These are phyloP conservation scores for Lepidocyrtinus sp. DNA, from an alignment of 2,888 invertebrate genomes.

Conservation along the genomic window DNA sequence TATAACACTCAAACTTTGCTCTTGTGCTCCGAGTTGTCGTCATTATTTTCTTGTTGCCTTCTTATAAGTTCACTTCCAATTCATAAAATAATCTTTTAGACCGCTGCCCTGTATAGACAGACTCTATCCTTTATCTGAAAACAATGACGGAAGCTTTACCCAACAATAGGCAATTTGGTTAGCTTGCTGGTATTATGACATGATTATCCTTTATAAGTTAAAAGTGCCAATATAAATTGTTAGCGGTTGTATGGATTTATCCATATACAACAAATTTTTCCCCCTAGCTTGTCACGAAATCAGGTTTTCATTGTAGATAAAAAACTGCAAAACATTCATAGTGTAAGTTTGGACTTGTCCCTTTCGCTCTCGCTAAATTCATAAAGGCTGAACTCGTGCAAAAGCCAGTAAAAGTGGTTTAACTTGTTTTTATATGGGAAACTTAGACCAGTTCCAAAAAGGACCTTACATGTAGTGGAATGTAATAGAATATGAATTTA, in stretches of 20 bases:
- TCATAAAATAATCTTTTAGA: slow-evolving; percentile 6
- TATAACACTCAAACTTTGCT: slow-evolving; percentile 16
- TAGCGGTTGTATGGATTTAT: neutral
- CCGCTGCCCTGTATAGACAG: neutral
- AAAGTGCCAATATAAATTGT: too few species aligned
- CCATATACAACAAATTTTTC: slow-evolving; percentile 6
- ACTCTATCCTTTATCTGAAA: slow-evolving; percentile 2
- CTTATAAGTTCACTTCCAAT: slow-evolving; percentile 2
- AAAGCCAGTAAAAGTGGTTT: slow-evolving; percentile 35
- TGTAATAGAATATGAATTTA: too few species aligned
- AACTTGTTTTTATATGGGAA: slow-evolving; percentile 32
- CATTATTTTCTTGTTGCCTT: slow-evolving; percentile 18
- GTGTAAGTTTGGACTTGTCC: too few species aligned
- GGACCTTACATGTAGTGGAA: too few species aligned
- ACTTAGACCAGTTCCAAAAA: too few species aligned
- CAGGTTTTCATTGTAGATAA: neutral
- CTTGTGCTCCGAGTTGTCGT: neutral
- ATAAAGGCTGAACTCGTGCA: slow-evolving; percentile 41
- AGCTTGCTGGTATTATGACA: neutral
- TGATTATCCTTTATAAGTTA: too few species aligned
- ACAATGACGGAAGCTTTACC: neutral
- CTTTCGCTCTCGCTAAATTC: too few species aligned
- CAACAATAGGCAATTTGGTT: neutral
- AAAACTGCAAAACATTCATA: neutral
- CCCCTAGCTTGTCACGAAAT: slow-evolving; percentile 14